A percentile compares a stretch with the other conserved stretches of the same genome.
These are phyloP conservation scores for Syngnathoides biaculeatus DNA, from an alignment of 2,113 vertebrate species.

Conservation along the genomic window DNA sequence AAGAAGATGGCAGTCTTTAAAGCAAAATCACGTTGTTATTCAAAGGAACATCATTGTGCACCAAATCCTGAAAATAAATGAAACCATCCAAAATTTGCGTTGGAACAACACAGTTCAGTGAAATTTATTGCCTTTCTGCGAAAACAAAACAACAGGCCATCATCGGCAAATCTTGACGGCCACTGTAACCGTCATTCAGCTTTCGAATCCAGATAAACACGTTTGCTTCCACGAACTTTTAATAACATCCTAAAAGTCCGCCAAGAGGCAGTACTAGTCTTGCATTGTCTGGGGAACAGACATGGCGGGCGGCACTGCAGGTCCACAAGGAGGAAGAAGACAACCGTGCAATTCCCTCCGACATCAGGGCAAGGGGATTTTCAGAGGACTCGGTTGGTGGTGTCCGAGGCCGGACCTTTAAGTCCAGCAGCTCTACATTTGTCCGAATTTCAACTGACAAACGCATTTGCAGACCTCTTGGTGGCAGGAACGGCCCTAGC, in stretches of 20 bases:
- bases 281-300: too few relatives aligned
- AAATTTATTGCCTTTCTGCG: background rate
- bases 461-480: background rate
- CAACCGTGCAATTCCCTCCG: constrained; percentile 46
- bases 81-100: background rate
- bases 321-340: constrained; percentile 36
- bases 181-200: too few relatives aligned
- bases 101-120: background rate
- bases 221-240: too few relatives aligned
- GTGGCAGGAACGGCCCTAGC: background rate
- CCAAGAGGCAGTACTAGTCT: too few relatives aligned
- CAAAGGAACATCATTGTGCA: background rate
- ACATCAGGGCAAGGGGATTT: constrained; percentile 27
- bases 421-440: background rate
- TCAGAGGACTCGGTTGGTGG: too few relatives aligned
- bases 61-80: background rate
- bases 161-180: too few relatives aligned
- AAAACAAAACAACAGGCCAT: background rate
- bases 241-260: background rate
- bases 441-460: background rate
- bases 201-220: too few relatives aligned
- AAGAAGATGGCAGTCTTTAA: constrained; percentile 55
- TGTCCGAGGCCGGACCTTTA: constrained; percentile 6
- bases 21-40: constrained; percentile 41
- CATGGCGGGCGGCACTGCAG: too few relatives aligned